Conservation (phyloP, 2,113 vertebrate genomes). For the Macquaria ambigua region DNA sequence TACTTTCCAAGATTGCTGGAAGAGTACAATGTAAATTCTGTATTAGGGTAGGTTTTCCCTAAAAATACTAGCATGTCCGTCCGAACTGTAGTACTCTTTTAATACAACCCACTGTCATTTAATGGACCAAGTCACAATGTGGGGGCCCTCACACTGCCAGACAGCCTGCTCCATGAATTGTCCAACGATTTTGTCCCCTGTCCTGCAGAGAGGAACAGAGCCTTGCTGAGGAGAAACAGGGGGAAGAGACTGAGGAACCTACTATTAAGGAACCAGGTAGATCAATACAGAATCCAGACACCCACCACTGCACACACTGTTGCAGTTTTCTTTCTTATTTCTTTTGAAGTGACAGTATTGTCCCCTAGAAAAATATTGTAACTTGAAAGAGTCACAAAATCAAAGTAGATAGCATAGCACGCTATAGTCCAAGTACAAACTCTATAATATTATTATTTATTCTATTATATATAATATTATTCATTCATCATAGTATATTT, state of each 20-base stretch:
- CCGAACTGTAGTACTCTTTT: not conserved
- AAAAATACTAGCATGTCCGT: not conserved
- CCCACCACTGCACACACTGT: not conserved
- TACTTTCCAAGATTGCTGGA: not conserved
- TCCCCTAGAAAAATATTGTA: not conserved
- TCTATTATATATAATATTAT: too few relatives aligned
- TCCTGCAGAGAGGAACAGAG: conserved; percentile 61
- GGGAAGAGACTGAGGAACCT: conserved; percentile 36
- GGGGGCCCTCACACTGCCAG: not conserved
- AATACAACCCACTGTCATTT: not conserved
- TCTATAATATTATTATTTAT: not conserved
- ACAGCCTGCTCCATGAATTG: not conserved
- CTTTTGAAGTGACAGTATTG: not conserved
- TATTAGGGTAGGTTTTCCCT: not conserved
- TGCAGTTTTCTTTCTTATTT: not conserved
- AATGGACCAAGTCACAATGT: not conserved
- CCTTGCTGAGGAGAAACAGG: conserved; percentile 46
- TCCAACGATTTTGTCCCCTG: not conserved
- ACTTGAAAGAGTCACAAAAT: not conserved
- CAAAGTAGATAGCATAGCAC: not conserved
- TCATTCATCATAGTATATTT: not conserved
- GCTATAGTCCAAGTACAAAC: not conserved
- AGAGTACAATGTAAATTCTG: not conserved
- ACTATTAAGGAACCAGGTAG: conserved; percentile 35
- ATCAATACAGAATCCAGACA: not conserved